Percentiles rank a stretch among this genome's conserved stretches.
Evolutionary conservation across 2,113 vertebrate genomes (phyloP).

Genomic region (Cariama cristata): DNA sequence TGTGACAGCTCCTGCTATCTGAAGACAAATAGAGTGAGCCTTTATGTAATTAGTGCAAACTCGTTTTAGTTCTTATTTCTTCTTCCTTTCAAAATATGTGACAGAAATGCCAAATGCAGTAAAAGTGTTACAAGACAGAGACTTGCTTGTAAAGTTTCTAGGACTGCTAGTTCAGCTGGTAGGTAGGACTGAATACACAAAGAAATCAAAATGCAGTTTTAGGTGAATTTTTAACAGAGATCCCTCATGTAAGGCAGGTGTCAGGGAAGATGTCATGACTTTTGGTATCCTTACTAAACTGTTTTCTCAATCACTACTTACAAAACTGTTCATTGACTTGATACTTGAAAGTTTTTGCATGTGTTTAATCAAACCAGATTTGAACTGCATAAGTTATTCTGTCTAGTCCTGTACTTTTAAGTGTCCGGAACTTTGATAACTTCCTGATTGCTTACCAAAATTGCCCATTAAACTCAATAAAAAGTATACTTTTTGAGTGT

Average conservation of each 20-base stretch:
- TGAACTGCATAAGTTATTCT: constrained; percentile 2
- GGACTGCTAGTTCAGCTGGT: neutral
- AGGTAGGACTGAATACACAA: neutral
- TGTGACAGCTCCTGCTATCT: constrained; percentile 47
- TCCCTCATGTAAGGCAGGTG: neutral
- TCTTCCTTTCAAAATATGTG: constrained; percentile 37
- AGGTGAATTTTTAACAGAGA: neutral
- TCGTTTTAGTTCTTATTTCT: neutral
- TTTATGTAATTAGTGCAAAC: constrained; percentile 54
- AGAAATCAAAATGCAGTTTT: neutral
- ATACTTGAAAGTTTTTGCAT: constrained; percentile 35
- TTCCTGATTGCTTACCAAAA: neutral
- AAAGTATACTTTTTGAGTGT: neutral
- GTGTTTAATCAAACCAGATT: neutral
- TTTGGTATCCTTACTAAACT: neutral
- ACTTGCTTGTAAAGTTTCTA: neutral
- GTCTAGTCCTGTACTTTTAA: neutral
- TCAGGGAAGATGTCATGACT: neutral
- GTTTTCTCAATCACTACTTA: neutral
- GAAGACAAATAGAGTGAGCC: constrained; percentile 42
- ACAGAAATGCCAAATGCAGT: constrained; percentile 39
- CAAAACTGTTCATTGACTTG: neutral
- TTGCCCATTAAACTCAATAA: neutral
- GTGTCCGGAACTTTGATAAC: neutral
- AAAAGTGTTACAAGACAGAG: neutral